Base-by-base conservation (phyloP, 2,888 invertebrate species). In the Lepidonotus clava region DNA sequence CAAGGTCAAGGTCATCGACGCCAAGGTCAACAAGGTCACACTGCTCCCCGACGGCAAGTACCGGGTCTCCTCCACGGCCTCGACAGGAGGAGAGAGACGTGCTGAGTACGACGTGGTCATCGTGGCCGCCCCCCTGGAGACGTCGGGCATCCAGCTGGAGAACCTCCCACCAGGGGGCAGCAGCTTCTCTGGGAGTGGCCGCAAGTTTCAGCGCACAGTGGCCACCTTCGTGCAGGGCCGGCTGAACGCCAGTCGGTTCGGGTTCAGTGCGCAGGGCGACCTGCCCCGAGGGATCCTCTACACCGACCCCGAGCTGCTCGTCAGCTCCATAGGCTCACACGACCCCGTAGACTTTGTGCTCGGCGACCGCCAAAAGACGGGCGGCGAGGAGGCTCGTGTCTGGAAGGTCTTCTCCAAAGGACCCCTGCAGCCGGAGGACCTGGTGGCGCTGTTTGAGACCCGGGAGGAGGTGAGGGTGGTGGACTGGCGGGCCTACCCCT, bases 351-450 rank as follows among this genome's bases (percentile, higher is more conserved):
- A 90, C 83, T 86, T 93, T 34, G 92, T 21, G 32, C 21, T 38
- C 14, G 40, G 28, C 89, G 91, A 0, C 92, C 89, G 76, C 86
- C 14, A 67, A 87, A 32, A 88, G 88, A 21, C 87, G 89, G 11
- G 80, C 84, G 0, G n/a, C n/a, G n/a, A n/a, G n/a, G n/a, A n/a
- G n/a, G 32, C 86, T 36, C 89, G 40, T 5, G 94, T 96, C 4
- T 96, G 95, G 94, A 96, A 96, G 93, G 92, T 96, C 38, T 96
- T 96, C 91, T 95, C 95, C 36, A 94, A 95, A 77, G 89, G 93
- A 53, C 92, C 94, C 32, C 92, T 96, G 18, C 92, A 93, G 1
- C 91, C 94, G n/a, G 90, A 93, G 14, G 91, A 95, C 88, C 87
- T 96, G 21, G 90, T 95, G 56, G 89, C 92, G 51, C 93, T 96